Evolutionary conservation across 2,888 invertebrate species (phyloP), one percentile per base, ranked within the genome.

Genomic region (Congeria kusceri): DNA sequence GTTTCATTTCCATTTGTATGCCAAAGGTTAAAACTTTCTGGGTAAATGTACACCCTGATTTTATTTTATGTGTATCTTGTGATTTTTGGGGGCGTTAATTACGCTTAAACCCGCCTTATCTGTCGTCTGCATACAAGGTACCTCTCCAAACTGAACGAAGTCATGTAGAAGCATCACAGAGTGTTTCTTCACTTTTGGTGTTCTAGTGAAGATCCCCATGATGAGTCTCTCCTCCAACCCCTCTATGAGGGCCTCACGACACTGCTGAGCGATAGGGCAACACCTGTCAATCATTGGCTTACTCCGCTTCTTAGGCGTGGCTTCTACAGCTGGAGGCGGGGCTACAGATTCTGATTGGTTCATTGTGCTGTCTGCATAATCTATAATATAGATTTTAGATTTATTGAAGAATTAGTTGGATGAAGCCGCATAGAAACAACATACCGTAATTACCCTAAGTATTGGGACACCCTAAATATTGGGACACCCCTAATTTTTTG

Each of bases 91-190:
- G n/a, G n/a, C n/a, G n/a, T n/a, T n/a, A n/a, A n/a, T n/a, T n/a
- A n/a, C n/a, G n/a, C n/a, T n/a, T n/a, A n/a, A n/a, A n/a, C n/a
- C n/a, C n/a, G n/a, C n/a, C n/a, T n/a, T n/a, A n/a, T n/a, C n/a
- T n/a, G n/a, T n/a, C n/a, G n/a, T n/a, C n/a, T n/a, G n/a, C n/a
- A n/a, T n/a, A n/a, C n/a, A n/a, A n/a, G n/a, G n/a, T 72, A 90
- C 90, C 83, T 87, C 83, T 44, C 87, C 87, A 70, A 84, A 81
- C n/a, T 83, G 81, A 7, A 90, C 88, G n/a, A 89, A 63, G 64
- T 91, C 89, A 66, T 88, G 85, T 29, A 91, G 77, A 25, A 91
- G 70, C 11, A 87, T 77, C 7, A 89, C 80, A 80, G 77, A 76
- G 25, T 77, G 80, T 66, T 87, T 84, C 58, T 84, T 88, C 18